Conservation (phyloP, 2,888 invertebrate genomes). For the Pyrgus malvae region DNA sequence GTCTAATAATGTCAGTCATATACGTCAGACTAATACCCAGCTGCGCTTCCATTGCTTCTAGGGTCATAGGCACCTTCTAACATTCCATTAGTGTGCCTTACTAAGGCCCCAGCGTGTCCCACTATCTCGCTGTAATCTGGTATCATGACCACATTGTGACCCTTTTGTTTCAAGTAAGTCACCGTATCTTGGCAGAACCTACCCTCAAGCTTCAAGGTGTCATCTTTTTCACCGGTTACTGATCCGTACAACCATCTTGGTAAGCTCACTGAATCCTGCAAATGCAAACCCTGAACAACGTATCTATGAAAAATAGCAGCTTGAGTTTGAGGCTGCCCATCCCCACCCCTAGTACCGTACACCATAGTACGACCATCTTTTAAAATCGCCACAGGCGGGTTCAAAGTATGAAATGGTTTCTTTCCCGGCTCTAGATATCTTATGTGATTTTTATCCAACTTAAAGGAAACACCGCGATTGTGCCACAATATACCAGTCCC, state of each 20-base stretch:
- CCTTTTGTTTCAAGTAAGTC: slow-evolving; percentile 53
- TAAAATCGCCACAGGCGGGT: slow-evolving; percentile 62
- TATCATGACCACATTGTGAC: slow-evolving; percentile 53
- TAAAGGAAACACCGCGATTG: slow-evolving; percentile 61
- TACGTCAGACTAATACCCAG: slow-evolving; percentile 51
- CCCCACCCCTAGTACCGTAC: slow-evolving; percentile 70
- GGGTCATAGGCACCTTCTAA: slow-evolving; percentile 69
- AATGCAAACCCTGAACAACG: slow-evolving; percentile 55
- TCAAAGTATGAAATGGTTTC: slow-evolving; percentile 68
- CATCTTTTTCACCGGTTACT: slow-evolving; percentile 40
- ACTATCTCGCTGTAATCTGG: slow-evolving; percentile 48
- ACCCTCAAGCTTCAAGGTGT: slow-evolving; percentile 53
- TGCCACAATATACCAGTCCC: slow-evolving; percentile 71
- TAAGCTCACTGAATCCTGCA: slow-evolving; percentile 55
- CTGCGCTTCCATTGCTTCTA: slow-evolving; percentile 65
- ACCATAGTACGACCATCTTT: slow-evolving; percentile 66
- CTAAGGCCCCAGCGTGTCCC: slow-evolving; percentile 66
- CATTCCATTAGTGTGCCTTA: slow-evolving; percentile 59
- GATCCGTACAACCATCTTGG: slow-evolving; percentile 69
- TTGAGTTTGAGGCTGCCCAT: slow-evolving; percentile 71
- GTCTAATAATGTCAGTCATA: not conserved
- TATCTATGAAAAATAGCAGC: slow-evolving; percentile 72
- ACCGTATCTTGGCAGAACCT: slow-evolving; percentile 57
- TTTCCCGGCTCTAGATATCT: slow-evolving; percentile 61
- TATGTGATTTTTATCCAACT: slow-evolving; percentile 51